Base-by-base conservation (phyloP, 37 sponge, comb jelly and placozoan genomes). In the Beroe forskalii region DNA sequence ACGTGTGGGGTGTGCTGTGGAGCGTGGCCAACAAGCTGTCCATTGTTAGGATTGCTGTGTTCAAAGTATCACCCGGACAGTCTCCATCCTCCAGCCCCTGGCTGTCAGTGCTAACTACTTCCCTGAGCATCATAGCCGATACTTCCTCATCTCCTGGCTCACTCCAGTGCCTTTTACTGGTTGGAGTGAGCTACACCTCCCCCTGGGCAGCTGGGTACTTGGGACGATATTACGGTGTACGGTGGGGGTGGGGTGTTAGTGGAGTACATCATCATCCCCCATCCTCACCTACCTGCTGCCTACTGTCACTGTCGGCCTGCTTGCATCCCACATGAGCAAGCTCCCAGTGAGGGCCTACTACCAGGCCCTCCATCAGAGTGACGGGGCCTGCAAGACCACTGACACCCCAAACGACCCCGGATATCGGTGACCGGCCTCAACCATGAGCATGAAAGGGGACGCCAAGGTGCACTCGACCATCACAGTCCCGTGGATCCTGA, bases 221-320 rank as follows among this genome's bases (percentile, higher is more conserved):
- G 55, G 55, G 86, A 44, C n/a, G 55, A 80, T 22, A 41, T 25
- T 9, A 9, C 28, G n/a, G 86, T 80, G 1, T 12, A 17, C 55
- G 14, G 42, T 23, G 86, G 55, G 8, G 20, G 86, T 32, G 31
- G 31, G 4, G 31, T 64, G 31, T 32, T 22, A n/a, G 86, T 27
- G 25, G 86, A 44, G 86, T 44, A 80, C 55, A 9, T 80, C 6
- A 48, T 80, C 55, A 80, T n/a, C 86, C 27, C 55, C 55, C 48
- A 41, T 80, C 44, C 86, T 80, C 14, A 80, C 86, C 27, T 41
- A 42, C 86, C 86, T 80, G n/a, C 48, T 42, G 3, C 86, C 86
- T 31, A 80, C 86, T 4, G 25, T 41, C 30, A 44, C 86, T 6
- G 86, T 80, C 55, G 17, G 40, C 30, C 6, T 43, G 38, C 42